Evolutionary conservation across 2,888 invertebrate genomes (phyloP), one percentile per base, ranked within the genome.

Genomic region (Eurois occulta): DNA sequence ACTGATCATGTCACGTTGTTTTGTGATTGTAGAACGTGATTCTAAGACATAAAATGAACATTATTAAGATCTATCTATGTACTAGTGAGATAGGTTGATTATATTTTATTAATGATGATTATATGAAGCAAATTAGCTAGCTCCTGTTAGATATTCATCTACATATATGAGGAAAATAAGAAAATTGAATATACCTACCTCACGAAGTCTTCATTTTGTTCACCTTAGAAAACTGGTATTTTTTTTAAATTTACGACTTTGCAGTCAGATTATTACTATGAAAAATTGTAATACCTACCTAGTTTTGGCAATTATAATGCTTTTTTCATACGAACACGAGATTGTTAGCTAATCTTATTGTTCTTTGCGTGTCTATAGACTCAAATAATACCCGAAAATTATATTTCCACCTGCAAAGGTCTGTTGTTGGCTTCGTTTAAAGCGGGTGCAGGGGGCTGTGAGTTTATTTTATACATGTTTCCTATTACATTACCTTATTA

Each of bases 1-100:
- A 60, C 58, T 52, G 65, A 78, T 78, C 66, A 65, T 72, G 79
- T 83, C 87, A 88, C 88, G 87, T 87, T 85, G 77, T 43, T 81
- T 65, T 60, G 18, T 21, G 73, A 75, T 75, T 74, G 64, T 41
- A 64, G 24, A 80, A 80, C 83, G 77, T 82, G 75, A 77, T 73
- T 67, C 28, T 52, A 0, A 46, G 32, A 72, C 41, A 67, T 24
- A 76, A 82, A 66, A 79, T 66, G 2, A 58, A 64, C 16, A 43
- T 69, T 46, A 67, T 81, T 65, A 75, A 55, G n/a, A 79, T 64
- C 10, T 43, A 75, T 32, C n/a, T 76, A n/a, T 1, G n/a, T 21
- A n/a, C 60, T 75, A 35, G 35, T 43, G 2, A 60, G 32, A 28
- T 46, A 52, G 68, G 75, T 83, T 68, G 83, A 86, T 84, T 73